A percentile compares a stretch with the other conserved stretches of the same genome.
phyloP scores from a whole-genome alignment of 2,888 invertebrate species.

The Chrysina gloriosa region DNA sequence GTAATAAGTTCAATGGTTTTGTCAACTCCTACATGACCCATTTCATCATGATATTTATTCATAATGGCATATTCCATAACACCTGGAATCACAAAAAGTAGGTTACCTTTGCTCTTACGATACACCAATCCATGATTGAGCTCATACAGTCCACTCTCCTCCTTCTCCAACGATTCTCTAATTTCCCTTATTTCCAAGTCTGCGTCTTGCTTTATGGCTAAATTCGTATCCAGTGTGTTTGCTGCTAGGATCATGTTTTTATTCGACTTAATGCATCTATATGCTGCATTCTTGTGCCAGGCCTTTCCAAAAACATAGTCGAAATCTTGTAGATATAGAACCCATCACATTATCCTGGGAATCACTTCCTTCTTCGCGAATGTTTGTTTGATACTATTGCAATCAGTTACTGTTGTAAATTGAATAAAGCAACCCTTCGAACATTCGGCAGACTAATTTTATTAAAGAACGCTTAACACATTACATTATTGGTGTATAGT shows the following conservation, averaged over 20 bases:
- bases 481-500: too few species aligned
- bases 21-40: too few species aligned
- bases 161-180: background rate
- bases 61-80: background rate
- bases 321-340: too few species aligned
- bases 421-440: too few species aligned
- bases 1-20: too few species aligned
- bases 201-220: background rate
- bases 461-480: too few species aligned
- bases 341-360: too few species aligned
- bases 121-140: too few species aligned
- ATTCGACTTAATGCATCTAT: slow-evolving; percentile 36
- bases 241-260: background rate
- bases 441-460: too few species aligned
- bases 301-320: slow-evolving; percentile 52
- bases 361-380: too few species aligned
- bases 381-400: too few species aligned
- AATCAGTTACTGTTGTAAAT: too few species aligned
- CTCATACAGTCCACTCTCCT: background rate
- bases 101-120: background rate
- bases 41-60: background rate
- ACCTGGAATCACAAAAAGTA: background rate
- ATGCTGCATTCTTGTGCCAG: slow-evolving; percentile 27
- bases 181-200: background rate
- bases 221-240: background rate